Evolutionary conservation across 1,140 invertebrate genomes (phyloP).

Genomic region (Tetraneura akinire): DNA sequence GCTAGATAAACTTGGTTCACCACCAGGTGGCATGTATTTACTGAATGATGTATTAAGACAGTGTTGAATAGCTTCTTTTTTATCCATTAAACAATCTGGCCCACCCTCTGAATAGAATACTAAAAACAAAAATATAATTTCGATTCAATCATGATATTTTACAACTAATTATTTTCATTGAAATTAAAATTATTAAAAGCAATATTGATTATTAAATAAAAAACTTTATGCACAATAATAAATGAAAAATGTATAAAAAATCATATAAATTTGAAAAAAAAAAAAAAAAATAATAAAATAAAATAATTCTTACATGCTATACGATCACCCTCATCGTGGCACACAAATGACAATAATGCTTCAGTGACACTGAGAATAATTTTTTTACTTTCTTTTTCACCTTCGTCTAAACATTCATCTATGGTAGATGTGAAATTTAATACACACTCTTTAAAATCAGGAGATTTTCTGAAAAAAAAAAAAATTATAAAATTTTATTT

Average conservation of each 20-base stretch:
- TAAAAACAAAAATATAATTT: conserved; percentile 58
- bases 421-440: conserved; percentile 64
- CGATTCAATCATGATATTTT: no score
- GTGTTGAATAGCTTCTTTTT: conserved; percentile 64
- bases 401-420: conserved; percentile 66
- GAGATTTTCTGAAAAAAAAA: conserved; percentile 64
- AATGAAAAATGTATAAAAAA: no score
- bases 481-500: neutral
- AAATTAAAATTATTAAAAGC: no score
- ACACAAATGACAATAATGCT: conserved; percentile 70
- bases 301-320: conserved; percentile 69
- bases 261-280: no score
- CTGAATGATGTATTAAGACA: conserved; percentile 68
- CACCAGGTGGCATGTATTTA: conserved; percentile 60
- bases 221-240: no score
- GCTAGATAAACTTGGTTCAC: conserved; percentile 57
- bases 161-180: no score
- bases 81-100: conserved; percentile 69
- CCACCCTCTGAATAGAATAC: conserved; percentile 78
- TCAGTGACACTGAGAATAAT: conserved; percentile 68
- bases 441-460: conserved; percentile 65
- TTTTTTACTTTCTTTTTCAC: conserved; percentile 65
- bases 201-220: no score
- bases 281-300: neutral
- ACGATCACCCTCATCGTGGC: conserved; percentile 76